phyloP scores from a whole-genome alignment of 1,140 invertebrate species.

The Lepidurus packardi region DNA sequence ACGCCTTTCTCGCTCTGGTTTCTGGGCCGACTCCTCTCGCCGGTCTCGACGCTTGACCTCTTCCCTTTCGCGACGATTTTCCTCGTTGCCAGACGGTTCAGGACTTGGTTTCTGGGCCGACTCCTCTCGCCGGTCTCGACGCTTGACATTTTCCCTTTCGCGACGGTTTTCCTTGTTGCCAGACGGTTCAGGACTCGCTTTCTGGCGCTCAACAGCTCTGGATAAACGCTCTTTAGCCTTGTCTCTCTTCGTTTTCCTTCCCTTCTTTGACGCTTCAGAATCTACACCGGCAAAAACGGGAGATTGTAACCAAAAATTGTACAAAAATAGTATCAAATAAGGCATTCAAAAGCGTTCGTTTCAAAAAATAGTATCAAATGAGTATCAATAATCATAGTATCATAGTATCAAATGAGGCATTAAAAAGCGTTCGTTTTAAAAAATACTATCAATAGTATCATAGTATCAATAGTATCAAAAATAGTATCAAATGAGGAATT shows the following conservation, averaged over 20 bases:
- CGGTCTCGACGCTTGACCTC: neutral
- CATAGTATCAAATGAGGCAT: no score
- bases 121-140: neutral
- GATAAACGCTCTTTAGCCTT: neutral
- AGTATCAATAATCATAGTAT: no score
- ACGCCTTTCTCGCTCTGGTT: neutral
- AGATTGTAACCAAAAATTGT: no score
- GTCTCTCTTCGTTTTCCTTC: neutral
- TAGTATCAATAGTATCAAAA: no score
- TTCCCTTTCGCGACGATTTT: neutral
- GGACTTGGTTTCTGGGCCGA: neutral
- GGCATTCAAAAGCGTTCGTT: no score
- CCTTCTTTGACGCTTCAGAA: neutral
- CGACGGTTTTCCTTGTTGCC: neutral
- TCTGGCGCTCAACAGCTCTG: neutral
- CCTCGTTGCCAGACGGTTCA: neutral
- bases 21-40: neutral
- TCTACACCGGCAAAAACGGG: conserved; percentile 13
- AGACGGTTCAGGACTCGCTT: neutral
- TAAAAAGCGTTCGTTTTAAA: no score
- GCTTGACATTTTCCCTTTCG: neutral
- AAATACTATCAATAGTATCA: no score
- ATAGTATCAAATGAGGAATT: no score
- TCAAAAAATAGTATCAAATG: no score
- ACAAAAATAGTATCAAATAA: no score